Evolutionary conservation across 2,888 invertebrate species (phyloP).

Genomic region (Notodonta dromedarius): DNA sequence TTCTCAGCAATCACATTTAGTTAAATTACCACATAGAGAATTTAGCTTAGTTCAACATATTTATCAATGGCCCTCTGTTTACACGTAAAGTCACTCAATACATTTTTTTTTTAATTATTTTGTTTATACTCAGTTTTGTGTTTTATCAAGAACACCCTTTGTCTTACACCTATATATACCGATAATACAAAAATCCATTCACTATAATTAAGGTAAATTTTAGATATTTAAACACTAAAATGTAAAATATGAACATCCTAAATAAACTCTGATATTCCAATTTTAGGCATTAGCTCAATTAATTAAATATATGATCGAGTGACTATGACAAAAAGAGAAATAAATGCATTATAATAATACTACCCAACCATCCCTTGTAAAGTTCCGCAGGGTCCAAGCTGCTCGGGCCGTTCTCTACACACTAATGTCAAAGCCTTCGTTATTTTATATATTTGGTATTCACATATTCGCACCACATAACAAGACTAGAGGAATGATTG

Average conservation of each 20-base stretch:
- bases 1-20: constrained; percentile 82
- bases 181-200: constrained; percentile 84
- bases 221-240: constrained; percentile 84
- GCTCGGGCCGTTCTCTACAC: constrained; percentile 74
- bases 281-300: constrained; percentile 84
- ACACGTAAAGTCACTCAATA: constrained; percentile 84
- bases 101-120: constrained; percentile 74
- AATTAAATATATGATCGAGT: constrained; percentile 82
- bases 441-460: constrained; percentile 81
- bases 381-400: constrained; percentile 75
- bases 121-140: constrained; percentile 81
- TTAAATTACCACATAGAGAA: constrained; percentile 82
- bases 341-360: constrained; percentile 84
- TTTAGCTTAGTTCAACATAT: constrained; percentile 81
- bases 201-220: constrained; percentile 85
- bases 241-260: constrained; percentile 84
- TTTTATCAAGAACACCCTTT: constrained; percentile 81
- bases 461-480: constrained; percentile 80
- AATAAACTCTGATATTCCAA: constrained; percentile 85
- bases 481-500: constrained; percentile 83
- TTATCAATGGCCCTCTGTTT: constrained; percentile 84
- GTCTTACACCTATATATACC: constrained; percentile 82
- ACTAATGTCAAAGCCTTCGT: constrained; percentile 76
- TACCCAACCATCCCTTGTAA: constrained; percentile 75
- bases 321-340: constrained; percentile 81